Evolutionary conservation across 92 coral and sea anemone species (phyloP), one percentile per base, ranked within the genome.

Genomic region (Parazoanthus swiftii): DNA sequence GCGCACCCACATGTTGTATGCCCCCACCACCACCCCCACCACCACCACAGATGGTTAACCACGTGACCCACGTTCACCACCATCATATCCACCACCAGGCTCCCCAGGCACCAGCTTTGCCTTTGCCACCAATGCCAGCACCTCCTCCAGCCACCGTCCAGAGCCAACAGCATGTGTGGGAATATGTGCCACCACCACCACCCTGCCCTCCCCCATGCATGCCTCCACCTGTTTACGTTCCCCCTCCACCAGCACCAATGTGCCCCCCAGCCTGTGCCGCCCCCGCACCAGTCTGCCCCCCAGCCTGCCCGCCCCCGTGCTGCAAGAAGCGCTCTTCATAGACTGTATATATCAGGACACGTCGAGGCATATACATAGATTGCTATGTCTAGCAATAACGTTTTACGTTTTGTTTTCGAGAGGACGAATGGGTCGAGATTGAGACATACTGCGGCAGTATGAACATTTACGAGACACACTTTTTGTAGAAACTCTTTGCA

Each of bases 21-120:
- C 94, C 95, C 14, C 97, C 98, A 43, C 98, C 95, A n/a, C 98
- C 98, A 68, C 99, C 99, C 58, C 98, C 98, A 68, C 95, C 98
- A 23, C 98, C 96, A 79, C 94, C 92, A 90, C 98, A 95, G 89
- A 92, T 89, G 94, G 88, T 92, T 88, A 89, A 88, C 95, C 99
- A 93, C 94, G 92, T 88, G 82, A 93, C 92, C 87, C 92, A 86
- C 85, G 91, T 91, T 90, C 97, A 91, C 91, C 97, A 91, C 89
- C 97, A 93, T 92, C 93, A 74, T 91, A 85, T 92, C 91, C 98
- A 91, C 80, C 98, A 93, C 93, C 92, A 82, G 95, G 95, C 90
- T 63, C 92, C 96, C 68, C 94, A 86, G 92, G 98, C 92, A 21
- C 98, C 95, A 23, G 93, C 93, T 73, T 23, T 89, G 92, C 93